Evolutionary conservation across 2,888 invertebrate species (phyloP).

Genomic region (Melanostoma scalare): DNA sequence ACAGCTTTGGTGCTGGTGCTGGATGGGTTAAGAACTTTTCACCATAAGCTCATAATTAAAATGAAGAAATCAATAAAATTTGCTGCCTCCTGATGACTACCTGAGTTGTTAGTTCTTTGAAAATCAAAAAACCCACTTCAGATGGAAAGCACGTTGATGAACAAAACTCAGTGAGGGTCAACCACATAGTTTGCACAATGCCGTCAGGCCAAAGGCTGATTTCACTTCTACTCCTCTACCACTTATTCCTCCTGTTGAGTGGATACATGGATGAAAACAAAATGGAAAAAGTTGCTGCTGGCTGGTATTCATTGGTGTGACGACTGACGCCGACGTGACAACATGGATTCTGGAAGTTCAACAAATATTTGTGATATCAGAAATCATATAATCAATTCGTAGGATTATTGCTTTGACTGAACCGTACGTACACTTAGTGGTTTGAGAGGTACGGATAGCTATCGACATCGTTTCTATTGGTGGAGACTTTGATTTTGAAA

Average conservation of each 20-base stretch:
- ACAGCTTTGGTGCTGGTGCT: not conserved
- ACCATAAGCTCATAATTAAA: conserved; percentile 63
- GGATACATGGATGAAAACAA: conserved; percentile 12
- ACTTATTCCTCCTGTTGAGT: not conserved
- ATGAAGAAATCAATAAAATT: conserved; percentile 66
- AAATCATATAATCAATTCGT: conserved; percentile 72
- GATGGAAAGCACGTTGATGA: conserved; percentile 2
- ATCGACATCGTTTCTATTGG: too few species aligned
- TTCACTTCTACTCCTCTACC: not conserved
- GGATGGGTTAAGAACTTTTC: conserved; percentile 56
- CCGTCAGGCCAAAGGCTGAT: conserved; percentile 18
- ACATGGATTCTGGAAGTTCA: conserved; percentile 68
- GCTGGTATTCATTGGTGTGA: conserved; percentile 20
- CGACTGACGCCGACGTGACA: conserved; percentile 55
- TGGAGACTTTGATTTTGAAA: too few species aligned
- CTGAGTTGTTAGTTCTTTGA: conserved; percentile 7
- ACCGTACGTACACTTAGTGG: not conserved
- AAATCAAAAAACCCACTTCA: conserved; percentile 54
- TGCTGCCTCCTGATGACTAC: conserved; percentile 31
- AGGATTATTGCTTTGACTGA: conserved; percentile 51
- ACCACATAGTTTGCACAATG: conserved; percentile 69
- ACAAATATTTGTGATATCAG: conserved; percentile 71
- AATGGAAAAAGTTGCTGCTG: conserved; percentile 3
- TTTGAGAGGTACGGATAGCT: too few species aligned
- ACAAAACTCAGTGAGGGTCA: conserved; percentile 46